Percentiles rank a stretch among this genome's conserved stretches.
These are phyloP conservation scores for Vireo altiloquus DNA, from an alignment of 2,113 vertebrate species.

Conservation along the genomic window DNA sequence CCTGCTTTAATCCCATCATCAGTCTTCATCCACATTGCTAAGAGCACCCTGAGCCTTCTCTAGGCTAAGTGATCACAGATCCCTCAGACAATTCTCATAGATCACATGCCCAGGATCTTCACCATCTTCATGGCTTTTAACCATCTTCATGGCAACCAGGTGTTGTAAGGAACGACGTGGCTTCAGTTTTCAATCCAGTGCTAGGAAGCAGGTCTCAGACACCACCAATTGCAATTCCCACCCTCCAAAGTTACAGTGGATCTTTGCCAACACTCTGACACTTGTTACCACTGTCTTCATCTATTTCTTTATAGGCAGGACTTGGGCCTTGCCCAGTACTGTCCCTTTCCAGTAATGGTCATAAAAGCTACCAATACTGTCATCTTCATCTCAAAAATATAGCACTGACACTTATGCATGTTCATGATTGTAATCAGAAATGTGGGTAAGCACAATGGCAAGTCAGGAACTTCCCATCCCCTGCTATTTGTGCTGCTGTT, in stretches of 20 bases:
- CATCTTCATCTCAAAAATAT: background rate
- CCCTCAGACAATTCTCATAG: no score
- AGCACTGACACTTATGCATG: background rate
- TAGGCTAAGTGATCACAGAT: background rate
- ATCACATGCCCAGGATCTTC: background rate
- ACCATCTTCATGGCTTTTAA: background rate
- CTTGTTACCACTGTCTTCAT: background rate
- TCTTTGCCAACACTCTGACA: background rate
- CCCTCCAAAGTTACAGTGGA: background rate
- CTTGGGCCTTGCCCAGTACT: background rate
- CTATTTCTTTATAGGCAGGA: background rate
- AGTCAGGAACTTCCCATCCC: background rate
- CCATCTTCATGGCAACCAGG: background rate
- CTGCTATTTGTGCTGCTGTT: background rate
- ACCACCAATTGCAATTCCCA: background rate
- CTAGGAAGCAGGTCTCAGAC: background rate
- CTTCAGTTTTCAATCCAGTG: background rate
- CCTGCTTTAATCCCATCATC: background rate
- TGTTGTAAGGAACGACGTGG: background rate
- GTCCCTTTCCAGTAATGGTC: background rate
- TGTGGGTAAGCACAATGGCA: background rate
- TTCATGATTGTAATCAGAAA: background rate
- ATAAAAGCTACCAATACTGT: background rate
- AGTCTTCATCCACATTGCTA: background rate
- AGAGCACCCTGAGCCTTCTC: background rate